These are phyloP conservation scores for Acronicta psi DNA, from an alignment of 2,888 invertebrate genomes.

Conservation along the genomic window DNA sequence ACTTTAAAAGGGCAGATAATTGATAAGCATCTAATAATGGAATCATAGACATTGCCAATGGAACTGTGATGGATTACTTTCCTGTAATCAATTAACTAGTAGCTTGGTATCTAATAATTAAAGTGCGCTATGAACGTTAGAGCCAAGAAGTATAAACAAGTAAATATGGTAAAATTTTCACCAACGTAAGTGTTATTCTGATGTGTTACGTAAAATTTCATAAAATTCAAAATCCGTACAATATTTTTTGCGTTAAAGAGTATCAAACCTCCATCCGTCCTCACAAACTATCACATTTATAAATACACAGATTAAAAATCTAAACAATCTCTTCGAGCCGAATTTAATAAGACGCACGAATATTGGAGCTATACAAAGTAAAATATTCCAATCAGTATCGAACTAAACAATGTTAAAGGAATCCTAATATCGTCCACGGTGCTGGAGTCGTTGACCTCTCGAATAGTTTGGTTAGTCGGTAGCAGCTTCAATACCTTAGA, in stretches of 20 bases:
- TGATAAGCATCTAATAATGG: conserved; percentile 58
- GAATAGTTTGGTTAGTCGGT: conserved; percentile 19
- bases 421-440: conserved; percentile 23
- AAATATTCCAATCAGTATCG: conserved; percentile 35
- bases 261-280: no score
- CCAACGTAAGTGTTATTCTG: no score
- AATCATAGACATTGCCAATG: conserved; percentile 44
- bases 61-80: conserved; percentile 5
- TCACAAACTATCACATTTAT: no score
- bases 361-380: neutral
- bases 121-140: neutral
- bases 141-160: neutral
- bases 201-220: no score
- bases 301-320: no score
- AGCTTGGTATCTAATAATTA: neutral
- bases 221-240: no score
- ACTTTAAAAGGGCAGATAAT: conserved; percentile 61
- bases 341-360: no score
- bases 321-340: no score
- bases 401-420: conserved; percentile 24
- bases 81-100: conserved; percentile 6
- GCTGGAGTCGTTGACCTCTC: conserved; percentile 11
- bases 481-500: conserved; percentile 17
- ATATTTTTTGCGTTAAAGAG: no score
- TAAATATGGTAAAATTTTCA: no score